Conservation (phyloP, 1,140 invertebrate genomes). For the Caenorhabditis remanei region DNA sequence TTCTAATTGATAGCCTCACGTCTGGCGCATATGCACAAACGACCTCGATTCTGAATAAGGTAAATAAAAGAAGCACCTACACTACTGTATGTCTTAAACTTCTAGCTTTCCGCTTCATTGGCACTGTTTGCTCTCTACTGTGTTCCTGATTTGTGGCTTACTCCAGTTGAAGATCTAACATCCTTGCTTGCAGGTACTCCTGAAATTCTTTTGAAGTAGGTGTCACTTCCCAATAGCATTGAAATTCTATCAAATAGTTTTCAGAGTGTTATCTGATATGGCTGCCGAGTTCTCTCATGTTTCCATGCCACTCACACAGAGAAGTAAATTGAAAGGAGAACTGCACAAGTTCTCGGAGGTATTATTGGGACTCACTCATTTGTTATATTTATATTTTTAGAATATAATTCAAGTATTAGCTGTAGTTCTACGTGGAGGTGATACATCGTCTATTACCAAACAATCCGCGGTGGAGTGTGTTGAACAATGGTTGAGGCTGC, state of each 20-base stretch:
- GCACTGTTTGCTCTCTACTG: slow-evolving; percentile 7
- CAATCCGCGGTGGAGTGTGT: slow-evolving; percentile 34
- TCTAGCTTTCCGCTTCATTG: not conserved
- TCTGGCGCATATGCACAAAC: slow-evolving; percentile 9
- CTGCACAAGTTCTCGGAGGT: slow-evolving; percentile 18
- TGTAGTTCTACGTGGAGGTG: slow-evolving; percentile 24
- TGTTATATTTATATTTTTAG: not conserved
- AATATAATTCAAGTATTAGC: slow-evolving; percentile 17
- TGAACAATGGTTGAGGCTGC: slow-evolving; percentile 22
- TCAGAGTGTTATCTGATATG: slow-evolving; percentile 37
- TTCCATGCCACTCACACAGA: not conserved
- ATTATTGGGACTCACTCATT: not conserved
- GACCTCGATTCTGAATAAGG: slow-evolving; percentile 14
- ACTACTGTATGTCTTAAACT: not conserved
- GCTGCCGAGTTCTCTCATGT: slow-evolving; percentile 18
- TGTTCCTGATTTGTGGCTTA: slow-evolving; percentile 13
- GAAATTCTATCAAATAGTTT: not conserved
- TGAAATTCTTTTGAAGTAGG: slow-evolving; percentile 23
- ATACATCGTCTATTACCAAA: slow-evolving; percentile 27
- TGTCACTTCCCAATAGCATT: too few relatives aligned
- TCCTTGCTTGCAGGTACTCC: not conserved
- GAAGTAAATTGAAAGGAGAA: not conserved
- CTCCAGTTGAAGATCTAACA: slow-evolving; percentile 31
- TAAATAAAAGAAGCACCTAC: not conserved
- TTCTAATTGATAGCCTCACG: slow-evolving; percentile 17